phyloP scores from a whole-genome alignment of 2,888 invertebrate species.

The Trichopria drosophilae region DNA sequence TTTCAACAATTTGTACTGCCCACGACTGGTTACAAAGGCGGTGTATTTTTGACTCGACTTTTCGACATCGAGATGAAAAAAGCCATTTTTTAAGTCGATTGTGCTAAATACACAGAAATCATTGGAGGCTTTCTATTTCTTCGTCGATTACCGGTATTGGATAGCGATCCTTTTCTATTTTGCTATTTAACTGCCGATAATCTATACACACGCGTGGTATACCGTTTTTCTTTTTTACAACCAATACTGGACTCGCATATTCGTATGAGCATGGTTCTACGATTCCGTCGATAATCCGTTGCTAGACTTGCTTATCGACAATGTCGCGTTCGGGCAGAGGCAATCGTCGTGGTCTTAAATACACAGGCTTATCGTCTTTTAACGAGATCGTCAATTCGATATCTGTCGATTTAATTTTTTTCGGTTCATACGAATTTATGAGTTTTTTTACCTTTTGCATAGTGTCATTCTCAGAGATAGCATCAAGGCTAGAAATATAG shows the following conservation, averaged over 20 bases:
- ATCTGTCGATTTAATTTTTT: constrained; percentile 2
- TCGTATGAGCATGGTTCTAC: constrained; percentile 10
- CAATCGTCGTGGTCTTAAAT: constrained; percentile 14
- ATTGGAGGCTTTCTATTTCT: constrained; percentile 12
- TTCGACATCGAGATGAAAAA: constrained; percentile 25
- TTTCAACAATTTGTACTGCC: constrained; percentile 23
- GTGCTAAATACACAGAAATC: constrained; percentile 15
- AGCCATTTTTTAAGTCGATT: constrained; percentile 26
- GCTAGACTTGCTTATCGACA: constrained; percentile 3
- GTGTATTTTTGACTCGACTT: constrained; percentile 21
- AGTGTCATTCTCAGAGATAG: background rate
- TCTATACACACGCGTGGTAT: constrained; percentile 45
- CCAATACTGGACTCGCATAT: constrained; percentile 27
- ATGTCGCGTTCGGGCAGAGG: constrained; percentile 5
- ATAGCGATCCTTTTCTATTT: constrained; percentile 38
- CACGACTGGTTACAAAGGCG: constrained; percentile 18
- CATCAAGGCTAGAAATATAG: background rate
- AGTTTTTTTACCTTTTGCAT: background rate
- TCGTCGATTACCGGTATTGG: constrained; percentile 33
- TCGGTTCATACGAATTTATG: constrained; percentile 3
- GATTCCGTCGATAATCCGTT: constrained; percentile 7
- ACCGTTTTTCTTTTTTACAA: constrained; percentile 21
- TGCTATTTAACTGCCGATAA: constrained; percentile 48
- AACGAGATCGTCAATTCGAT: constrained; percentile 10
- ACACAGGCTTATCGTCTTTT: constrained; percentile 13